phyloP scores from a whole-genome alignment of 1,140 invertebrate species.

The Heliconius melpomene region DNA sequence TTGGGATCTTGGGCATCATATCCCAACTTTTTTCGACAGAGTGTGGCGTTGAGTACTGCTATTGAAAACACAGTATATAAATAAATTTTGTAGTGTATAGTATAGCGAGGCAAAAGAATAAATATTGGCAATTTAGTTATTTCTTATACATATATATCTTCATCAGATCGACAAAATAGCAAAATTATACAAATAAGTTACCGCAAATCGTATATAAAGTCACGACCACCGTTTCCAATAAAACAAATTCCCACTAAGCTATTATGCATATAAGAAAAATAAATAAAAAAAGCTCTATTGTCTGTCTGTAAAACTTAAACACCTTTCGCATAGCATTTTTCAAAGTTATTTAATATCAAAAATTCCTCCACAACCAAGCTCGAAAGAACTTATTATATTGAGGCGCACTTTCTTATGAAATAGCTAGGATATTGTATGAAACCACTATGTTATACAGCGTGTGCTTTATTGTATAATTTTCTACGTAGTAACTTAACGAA shows the following conservation, averaged over 20 bases:
- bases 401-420: conserved; percentile 10
- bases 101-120: too few species aligned
- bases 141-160: too few species aligned
- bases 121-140: too few species aligned
- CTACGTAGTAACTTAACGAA: neutral
- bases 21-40: too few species aligned
- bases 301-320: conserved; percentile 11
- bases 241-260: too few species aligned
- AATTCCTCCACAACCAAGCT: conserved; percentile 9
- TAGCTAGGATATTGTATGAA: conserved; percentile 12
- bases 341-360: conserved; percentile 16
- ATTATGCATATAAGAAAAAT: neutral
- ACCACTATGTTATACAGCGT: conserved; percentile 8
- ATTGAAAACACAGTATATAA: too few species aligned
- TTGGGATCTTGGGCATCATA: too few species aligned
- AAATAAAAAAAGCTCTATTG: neutral
- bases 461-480: neutral
- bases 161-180: too few species aligned
- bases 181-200: too few species aligned
- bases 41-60: too few species aligned
- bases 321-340: conserved; percentile 14
- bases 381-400: conserved; percentile 13
- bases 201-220: too few species aligned
- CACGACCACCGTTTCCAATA: neutral
- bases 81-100: too few species aligned